Evolutionary conservation across 2,113 vertebrate genomes (phyloP).

Genomic region (Brachyistius frenatus): DNA sequence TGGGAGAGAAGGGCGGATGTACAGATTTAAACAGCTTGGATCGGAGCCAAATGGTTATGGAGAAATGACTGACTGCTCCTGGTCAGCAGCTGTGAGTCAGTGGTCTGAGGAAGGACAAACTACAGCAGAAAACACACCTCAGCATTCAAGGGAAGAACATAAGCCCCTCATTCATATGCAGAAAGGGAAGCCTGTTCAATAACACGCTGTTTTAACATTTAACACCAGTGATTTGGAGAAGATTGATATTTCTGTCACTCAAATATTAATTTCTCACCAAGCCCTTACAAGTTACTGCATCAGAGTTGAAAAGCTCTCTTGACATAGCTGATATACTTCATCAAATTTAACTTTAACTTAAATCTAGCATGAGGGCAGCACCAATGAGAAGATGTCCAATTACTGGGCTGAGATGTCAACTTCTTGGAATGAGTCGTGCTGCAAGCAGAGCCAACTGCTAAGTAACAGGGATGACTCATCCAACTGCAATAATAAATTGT

Average conservation of each 20-base stretch:
- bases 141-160: slow-evolving; percentile 8
- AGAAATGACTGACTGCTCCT: too few relatives aligned
- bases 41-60: too few relatives aligned
- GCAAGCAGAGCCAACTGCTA: neutral
- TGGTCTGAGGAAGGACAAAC: neutral
- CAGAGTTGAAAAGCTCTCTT: slow-evolving; percentile 9
- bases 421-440: neutral
- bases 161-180: slow-evolving; percentile 48
- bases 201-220: slow-evolving; percentile 46
- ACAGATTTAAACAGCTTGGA: too few relatives aligned
- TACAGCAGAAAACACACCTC: slow-evolving; percentile 20
- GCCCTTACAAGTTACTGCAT: neutral
- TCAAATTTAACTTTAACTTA: neutral
- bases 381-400: slow-evolving; percentile 13
- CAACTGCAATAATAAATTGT: slow-evolving; percentile 1
- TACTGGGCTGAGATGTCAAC: neutral
- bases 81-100: too few relatives aligned
- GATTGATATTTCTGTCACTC: slow-evolving; percentile 24
- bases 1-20: too few relatives aligned
- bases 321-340: neutral
- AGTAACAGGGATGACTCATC: slow-evolving; percentile 10
- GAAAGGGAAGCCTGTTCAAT: neutral
- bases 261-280: slow-evolving; percentile 19
- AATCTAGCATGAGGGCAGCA: neutral
- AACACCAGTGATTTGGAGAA: slow-evolving; percentile 22